phyloP scores from a whole-genome alignment of 2,888 invertebrate species.

The Auanema freiburgensis region DNA sequence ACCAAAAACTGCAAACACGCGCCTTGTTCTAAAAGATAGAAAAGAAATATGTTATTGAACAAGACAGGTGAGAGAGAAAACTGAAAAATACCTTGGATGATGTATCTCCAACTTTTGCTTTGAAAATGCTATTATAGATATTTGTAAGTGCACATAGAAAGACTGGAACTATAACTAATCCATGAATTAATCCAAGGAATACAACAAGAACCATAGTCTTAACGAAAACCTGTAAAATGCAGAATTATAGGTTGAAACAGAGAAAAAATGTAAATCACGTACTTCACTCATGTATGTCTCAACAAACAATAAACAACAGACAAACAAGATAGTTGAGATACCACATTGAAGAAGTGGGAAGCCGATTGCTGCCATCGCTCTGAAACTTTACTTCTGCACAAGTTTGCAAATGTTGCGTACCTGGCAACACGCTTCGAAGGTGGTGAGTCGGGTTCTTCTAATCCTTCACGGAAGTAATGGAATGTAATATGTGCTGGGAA shows the following conservation, averaged over 20 bases:
- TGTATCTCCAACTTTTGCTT: background rate
- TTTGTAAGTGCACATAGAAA: constrained; percentile 55
- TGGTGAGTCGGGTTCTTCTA: constrained; percentile 40
- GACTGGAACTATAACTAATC: constrained; percentile 55
- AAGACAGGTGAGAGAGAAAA: too few species aligned
- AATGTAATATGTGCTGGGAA: constrained; percentile 62
- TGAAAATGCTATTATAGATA: constrained; percentile 29
- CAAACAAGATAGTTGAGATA: constrained; percentile 55
- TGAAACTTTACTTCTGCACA: constrained; percentile 19
- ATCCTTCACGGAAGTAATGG: constrained; percentile 57
- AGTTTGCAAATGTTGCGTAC: constrained; percentile 12
- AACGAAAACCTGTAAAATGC: constrained; percentile 50
- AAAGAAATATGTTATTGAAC: too few species aligned
- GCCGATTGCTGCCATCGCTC: constrained; percentile 54
- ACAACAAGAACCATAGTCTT: constrained; percentile 62
- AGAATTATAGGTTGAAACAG: background rate
- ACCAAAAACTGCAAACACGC: background rate
- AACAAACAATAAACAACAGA: constrained; percentile 53
- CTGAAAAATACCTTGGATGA: too few species aligned
- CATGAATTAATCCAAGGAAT: constrained; percentile 55
- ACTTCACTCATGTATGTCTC: constrained; percentile 59
- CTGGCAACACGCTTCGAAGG: constrained; percentile 43
- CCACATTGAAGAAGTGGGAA: constrained; percentile 60
- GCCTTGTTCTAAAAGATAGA: background rate
- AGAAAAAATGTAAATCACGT: background rate